Conservation (phyloP, 2,888 invertebrate species). For the Argynnis bischoffii region DNA sequence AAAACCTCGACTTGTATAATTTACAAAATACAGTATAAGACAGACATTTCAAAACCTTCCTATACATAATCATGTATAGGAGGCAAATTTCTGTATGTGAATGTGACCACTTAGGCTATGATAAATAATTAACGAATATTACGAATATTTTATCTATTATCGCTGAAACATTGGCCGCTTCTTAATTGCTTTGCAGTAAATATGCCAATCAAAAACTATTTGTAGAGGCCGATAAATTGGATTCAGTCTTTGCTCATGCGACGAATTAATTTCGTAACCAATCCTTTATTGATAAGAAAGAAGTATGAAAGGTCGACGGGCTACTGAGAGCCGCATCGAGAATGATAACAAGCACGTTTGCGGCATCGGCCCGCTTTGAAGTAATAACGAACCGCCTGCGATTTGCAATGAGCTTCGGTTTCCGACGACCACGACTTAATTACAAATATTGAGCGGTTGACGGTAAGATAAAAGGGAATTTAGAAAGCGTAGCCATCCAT, state of each 20-base stretch:
- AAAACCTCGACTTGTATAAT: no score
- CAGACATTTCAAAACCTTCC: no score
- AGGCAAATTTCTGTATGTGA: no score
- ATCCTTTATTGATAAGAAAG: constrained; percentile 33
- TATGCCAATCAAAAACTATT: constrained; percentile 20
- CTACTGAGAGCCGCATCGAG: constrained; percentile 30
- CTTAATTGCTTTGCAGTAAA: constrained; percentile 9
- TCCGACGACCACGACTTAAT: constrained; percentile 29
- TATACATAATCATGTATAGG: no score
- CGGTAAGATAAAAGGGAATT: constrained; percentile 9
- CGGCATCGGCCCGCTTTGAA: constrained; percentile 38
- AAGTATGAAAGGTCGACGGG: constrained; percentile 23
- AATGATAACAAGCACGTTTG: constrained; percentile 31
- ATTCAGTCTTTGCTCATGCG: constrained; percentile 20
- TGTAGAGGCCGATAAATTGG: constrained; percentile 14
- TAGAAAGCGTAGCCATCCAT: background rate
- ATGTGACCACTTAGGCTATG: background rate
- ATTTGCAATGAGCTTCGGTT: constrained; percentile 27
- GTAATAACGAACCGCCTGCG: constrained; percentile 35
- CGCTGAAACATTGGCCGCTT: background rate
- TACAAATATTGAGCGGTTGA: constrained; percentile 23
- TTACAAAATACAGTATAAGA: no score
- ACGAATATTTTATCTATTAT: no score
- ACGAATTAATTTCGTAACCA: constrained; percentile 32
- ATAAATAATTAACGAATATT: no score